Evolutionary conservation across 2,113 vertebrate species (phyloP).

Genomic region (Charina bottae): DNA sequence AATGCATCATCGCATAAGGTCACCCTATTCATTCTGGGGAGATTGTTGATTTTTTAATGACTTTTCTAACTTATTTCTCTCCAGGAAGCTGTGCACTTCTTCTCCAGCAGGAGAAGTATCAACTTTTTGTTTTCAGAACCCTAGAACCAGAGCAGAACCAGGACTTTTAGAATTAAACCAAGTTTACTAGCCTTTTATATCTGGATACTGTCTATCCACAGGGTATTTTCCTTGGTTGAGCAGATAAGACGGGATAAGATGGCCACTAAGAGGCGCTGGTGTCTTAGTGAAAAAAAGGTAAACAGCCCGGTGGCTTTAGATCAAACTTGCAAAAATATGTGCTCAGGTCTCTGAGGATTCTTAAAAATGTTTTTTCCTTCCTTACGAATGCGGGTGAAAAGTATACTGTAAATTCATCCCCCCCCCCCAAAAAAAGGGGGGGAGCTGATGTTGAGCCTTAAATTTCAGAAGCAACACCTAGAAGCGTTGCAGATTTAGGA

Average conservation of each 20-base stretch:
- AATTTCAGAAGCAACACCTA: background rate
- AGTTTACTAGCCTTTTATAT: background rate
- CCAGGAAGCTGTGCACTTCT: too few species aligned
- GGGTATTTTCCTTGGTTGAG: too few species aligned
- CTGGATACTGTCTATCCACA: background rate
- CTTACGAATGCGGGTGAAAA: background rate
- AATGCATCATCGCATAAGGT: too few species aligned
- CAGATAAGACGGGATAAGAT: fast-evolving
- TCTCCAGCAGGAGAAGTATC: background rate
- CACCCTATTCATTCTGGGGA: too few species aligned
- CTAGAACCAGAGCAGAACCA: background rate
- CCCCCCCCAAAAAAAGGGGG: background rate
- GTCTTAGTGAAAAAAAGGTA: background rate
- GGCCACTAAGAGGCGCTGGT: background rate
- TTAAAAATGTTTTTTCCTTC: background rate
- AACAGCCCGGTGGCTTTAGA: background rate
- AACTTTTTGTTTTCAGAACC: background rate
- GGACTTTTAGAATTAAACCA: background rate
- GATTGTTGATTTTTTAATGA: background rate
- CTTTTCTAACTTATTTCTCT: background rate
- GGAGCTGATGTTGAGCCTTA: background rate
- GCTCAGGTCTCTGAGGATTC: background rate
- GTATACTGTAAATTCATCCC: background rate
- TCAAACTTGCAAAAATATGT: background rate
- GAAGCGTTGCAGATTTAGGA: background rate